These are phyloP conservation scores for Microhierax caerulescens DNA, from an alignment of 2,797 vertebrate genomes.

Conservation along the genomic window DNA sequence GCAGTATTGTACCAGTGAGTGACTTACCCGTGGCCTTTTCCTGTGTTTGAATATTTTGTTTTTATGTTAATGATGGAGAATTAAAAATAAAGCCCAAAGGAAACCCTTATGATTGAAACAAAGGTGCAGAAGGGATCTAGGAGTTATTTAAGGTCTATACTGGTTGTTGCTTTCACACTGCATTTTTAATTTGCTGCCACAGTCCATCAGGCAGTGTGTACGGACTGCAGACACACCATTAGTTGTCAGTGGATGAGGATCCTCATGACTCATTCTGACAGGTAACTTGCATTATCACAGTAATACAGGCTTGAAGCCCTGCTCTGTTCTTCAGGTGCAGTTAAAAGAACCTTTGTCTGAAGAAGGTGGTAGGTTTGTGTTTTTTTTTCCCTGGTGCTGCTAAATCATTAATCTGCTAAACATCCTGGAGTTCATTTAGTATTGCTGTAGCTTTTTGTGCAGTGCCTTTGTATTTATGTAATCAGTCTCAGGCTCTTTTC, in stretches of 20 bases:
- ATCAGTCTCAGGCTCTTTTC: background rate
- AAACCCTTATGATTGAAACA: background rate
- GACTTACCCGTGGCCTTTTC: background rate
- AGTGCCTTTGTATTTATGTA: constrained; percentile 10
- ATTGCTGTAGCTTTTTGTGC: background rate
- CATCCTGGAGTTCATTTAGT: background rate
- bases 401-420: background rate
- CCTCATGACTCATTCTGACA: constrained; percentile 76
- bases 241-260: constrained; percentile 68
- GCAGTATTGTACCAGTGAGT: background rate
- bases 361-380: background rate
- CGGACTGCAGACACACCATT: constrained; percentile 36
- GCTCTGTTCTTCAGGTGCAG: constrained; percentile 18
- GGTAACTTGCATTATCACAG: constrained; percentile 44
- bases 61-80: background rate
- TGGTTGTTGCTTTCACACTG: constrained; percentile 68
- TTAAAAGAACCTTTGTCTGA: constrained; percentile 32
- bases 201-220: constrained; percentile 64
- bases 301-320: constrained; percentile 30
- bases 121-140: background rate
- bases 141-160: constrained; percentile 65
- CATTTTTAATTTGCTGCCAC: constrained; percentile 84
- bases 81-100: background rate
- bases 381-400: background rate
- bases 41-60: background rate